These are phyloP conservation scores for Dendronephthya gigantea DNA, from an alignment of 64 coral and sea anemone species.

Conservation along the genomic window DNA sequence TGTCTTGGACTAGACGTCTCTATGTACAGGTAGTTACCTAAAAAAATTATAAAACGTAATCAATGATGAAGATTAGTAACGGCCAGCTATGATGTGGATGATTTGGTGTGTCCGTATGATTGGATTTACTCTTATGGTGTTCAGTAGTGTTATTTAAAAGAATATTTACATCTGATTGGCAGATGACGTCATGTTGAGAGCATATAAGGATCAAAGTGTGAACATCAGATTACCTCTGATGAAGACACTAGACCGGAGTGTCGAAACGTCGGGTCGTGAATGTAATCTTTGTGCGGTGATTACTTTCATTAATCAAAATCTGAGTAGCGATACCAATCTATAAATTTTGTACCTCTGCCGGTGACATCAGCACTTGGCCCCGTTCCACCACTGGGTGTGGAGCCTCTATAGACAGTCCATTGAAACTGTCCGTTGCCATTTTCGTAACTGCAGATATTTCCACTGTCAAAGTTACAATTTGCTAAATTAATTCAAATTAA, in stretches of 20 bases:
- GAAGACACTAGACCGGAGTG: no score
- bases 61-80: not conserved
- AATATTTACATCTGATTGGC: no score
- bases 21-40: slow-evolving; percentile 45
- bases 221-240: no score
- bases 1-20: slow-evolving; percentile 35
- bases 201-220: no score
- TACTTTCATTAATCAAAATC: not conserved
- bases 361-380: slow-evolving; percentile 18
- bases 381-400: slow-evolving; percentile 17
- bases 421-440: slow-evolving; percentile 19
- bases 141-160: no score
- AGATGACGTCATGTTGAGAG: no score
- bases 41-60: not conserved
- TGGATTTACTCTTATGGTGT: no score
- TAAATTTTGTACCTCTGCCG: not conserved
- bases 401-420: slow-evolving; percentile 5
- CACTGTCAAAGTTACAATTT: slow-evolving; percentile 25
- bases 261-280: no score
- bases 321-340: no score
- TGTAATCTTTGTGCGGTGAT: no score
- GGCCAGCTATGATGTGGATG: no score
- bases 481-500: not conserved
- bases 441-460: slow-evolving; percentile 11
- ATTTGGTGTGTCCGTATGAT: no score